A percentile compares a stretch with the other conserved stretches of the same genome.
Conservation (phyloP, 2,888 invertebrate genomes). For the Acleris holmiana region DNA sequence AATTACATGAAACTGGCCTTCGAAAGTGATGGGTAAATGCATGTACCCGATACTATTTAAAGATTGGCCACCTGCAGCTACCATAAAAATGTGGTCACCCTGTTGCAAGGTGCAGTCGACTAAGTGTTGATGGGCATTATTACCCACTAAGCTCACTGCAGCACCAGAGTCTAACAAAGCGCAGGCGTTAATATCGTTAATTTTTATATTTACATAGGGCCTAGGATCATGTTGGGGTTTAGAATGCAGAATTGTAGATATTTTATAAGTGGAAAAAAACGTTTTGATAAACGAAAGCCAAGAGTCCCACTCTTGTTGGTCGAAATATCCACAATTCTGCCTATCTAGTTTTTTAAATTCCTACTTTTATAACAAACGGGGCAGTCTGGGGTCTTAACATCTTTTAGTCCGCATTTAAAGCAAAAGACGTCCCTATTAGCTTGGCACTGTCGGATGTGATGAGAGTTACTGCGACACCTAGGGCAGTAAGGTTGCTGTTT, state of each 20-base stretch:
- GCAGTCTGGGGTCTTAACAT: conserved; percentile 21
- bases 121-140: neutral
- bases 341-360: conserved; percentile 20
- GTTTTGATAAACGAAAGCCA: neutral
- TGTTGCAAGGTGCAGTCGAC: neutral
- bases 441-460: conserved; percentile 15
- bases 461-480: conserved; percentile 7
- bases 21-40: neutral
- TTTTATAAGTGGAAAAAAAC: neutral
- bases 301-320: neutral
- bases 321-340: conserved; percentile 4
- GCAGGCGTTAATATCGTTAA: neutral
- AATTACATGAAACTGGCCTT: neutral
- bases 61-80: neutral
- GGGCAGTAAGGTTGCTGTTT: neutral
- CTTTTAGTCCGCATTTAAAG: conserved; percentile 20
- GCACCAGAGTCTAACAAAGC: neutral
- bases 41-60: neutral
- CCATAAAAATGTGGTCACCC: neutral
- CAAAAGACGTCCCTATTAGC: conserved; percentile 3
- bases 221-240: neutral
- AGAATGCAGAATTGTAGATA: neutral
- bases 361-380: conserved; percentile 5
- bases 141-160: neutral
- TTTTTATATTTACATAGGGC: neutral